Base-by-base conservation (phyloP, 2,113 vertebrate genomes). In the Cyphomyrus discorhynchus region DNA sequence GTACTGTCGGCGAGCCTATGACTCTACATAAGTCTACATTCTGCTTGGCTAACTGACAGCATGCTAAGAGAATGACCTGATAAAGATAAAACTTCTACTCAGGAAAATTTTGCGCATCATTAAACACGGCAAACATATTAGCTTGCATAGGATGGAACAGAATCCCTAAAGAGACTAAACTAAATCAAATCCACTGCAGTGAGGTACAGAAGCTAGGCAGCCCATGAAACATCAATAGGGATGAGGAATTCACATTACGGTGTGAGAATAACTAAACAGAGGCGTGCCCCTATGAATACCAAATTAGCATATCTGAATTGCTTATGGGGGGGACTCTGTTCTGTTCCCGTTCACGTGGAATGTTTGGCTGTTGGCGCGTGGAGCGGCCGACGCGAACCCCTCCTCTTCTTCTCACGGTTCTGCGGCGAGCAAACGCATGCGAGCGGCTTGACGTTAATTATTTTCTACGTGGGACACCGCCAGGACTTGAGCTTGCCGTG, bases 81-180 rank as follows among this genome's bases (percentile, higher is more conserved):
- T 98, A 96, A 97, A 97, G 97, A 98, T 97, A 97, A 98, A 97
- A 97, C 97, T 96, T 97, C 94, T 95, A 97, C 96, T 97, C 95
- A 95, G 95, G 94, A 96, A 97, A 95, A 98, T 98, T 97, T 97
- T 96, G 96, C 96, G 97, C 97, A 97, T 97, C 97, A 98, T 98
- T 98, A 97, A 97, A 97, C 97, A 97, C 95, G 95, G 96, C 95
- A 96, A 97, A 95, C 95, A 95, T 96, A 97, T 97, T 97, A 97
- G 97, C 95, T 97, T 95, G 95, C 95, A 96, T 94, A 94, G 95
- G 96, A 96, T 96, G 95, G 96, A 96, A 95, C 93, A 93, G 95
- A 96, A 95, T 97, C 97, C 97, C 97, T 93, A 95, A 96, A 96
- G 97, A 97, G 95, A 97, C 96, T 94, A 95, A 96, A 96, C 95